A percentile compares a stretch with the other conserved stretches of the same genome.
Conservation (phyloP, 2,888 invertebrate species). For the Icerya purchasi region DNA sequence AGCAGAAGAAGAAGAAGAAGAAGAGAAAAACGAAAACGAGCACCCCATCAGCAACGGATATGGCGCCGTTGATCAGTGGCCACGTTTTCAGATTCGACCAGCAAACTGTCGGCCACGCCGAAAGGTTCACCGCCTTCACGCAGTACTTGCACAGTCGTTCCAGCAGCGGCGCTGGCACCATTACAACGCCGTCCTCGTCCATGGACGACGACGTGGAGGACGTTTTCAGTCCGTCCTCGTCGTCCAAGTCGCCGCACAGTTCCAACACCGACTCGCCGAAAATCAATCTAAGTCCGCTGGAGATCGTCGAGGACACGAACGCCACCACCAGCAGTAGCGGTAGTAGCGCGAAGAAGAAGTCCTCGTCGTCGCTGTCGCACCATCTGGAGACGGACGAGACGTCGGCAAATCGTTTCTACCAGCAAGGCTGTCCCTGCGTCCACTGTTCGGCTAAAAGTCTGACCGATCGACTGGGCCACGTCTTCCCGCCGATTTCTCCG, state of each 20-base stretch:
- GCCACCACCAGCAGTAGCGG: slow-evolving; percentile 11
- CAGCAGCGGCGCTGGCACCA: neutral
- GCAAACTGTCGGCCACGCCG: slow-evolving; percentile 24
- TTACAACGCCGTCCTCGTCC: neutral
- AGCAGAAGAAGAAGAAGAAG: slow-evolving; percentile 10
- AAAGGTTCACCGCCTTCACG: slow-evolving; percentile 16
- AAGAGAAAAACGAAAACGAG: neutral
- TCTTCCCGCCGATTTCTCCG: slow-evolving; percentile 31
- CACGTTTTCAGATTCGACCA: slow-evolving; percentile 32
- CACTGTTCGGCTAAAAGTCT: slow-evolving; percentile 17
- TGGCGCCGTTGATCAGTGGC: slow-evolving; percentile 23
- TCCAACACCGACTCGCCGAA: slow-evolving; percentile 31
- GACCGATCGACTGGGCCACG: slow-evolving; percentile 5
- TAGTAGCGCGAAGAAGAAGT: neutral
- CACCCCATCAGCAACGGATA: slow-evolving; percentile 4
- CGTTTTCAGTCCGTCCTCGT: slow-evolving; percentile 35
- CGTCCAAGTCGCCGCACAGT: slow-evolving; percentile 33
- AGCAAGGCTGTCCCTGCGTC: slow-evolving; percentile 8
- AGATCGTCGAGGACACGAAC: slow-evolving; percentile 22
- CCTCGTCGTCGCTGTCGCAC: slow-evolving; percentile 12
- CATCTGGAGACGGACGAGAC: no score
- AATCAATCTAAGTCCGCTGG: slow-evolving; percentile 31
- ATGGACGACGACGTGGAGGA: slow-evolving; percentile 34
- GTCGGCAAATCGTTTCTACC: no score
- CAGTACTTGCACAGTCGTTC: neutral